Percentiles rank a stretch among this genome's conserved stretches.
phyloP scores from a whole-genome alignment of 2,797 vertebrate species.

The Myotis findleyi region DNA sequence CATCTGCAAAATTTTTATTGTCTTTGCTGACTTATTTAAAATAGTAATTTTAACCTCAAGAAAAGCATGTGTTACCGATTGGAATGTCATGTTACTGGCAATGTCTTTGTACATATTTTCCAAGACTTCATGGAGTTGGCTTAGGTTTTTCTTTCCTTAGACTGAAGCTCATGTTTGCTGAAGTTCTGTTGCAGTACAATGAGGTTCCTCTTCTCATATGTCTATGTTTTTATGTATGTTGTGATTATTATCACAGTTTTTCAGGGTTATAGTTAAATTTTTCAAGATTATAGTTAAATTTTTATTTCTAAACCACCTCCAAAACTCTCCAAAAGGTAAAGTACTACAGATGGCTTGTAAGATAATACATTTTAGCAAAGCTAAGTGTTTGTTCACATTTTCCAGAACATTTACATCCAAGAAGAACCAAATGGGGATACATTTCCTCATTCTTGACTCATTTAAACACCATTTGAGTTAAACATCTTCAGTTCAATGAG shows the following conservation, averaged over 20 bases:
- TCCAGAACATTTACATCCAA: background rate
- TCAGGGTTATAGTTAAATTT: background rate
- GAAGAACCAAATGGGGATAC: background rate
- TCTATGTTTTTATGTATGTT: background rate
- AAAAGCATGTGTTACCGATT: constrained; percentile 58
- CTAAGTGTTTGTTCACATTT: background rate
- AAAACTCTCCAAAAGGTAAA: background rate
- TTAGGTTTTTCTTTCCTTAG: constrained; percentile 14
- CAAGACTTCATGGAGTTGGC: background rate
- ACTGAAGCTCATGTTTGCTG: background rate
- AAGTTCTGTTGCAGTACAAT: background rate
- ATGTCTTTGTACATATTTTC: constrained; percentile 41
- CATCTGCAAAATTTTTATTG: constrained; percentile 45
- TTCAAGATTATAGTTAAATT: background rate
- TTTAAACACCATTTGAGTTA: constrained; percentile 31
- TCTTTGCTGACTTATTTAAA: constrained; percentile 58
- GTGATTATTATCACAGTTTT: constrained; percentile 19
- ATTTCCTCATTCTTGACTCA: background rate
- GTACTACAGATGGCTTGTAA: background rate
- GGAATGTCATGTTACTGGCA: constrained; percentile 2
- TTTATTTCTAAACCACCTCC: background rate
- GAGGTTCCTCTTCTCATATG: background rate
- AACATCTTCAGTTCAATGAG: constrained; percentile 28
- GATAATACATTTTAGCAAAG: constrained; percentile 12
- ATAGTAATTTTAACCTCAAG: constrained; percentile 42